Evolutionary conservation across 2,797 vertebrate genomes (phyloP).

Genomic region (Hoplostethus atlanticus): DNA sequence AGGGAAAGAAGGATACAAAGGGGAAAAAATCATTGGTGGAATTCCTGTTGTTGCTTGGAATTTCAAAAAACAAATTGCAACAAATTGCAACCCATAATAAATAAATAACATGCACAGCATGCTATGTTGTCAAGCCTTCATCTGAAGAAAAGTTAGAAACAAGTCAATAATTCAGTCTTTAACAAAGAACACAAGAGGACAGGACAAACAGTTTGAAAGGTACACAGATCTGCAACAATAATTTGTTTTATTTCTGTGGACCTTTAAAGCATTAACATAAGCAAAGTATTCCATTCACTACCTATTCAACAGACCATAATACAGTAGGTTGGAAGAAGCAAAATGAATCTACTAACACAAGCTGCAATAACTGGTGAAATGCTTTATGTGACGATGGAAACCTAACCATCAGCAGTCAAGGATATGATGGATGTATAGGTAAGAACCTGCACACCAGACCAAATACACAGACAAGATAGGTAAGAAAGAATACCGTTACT

Average conservation of each 20-base stretch:
- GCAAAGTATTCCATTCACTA: background rate
- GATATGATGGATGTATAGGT: background rate
- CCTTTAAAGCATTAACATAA: too few species aligned
- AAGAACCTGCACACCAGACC: background rate
- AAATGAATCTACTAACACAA: background rate
- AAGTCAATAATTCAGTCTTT: background rate
- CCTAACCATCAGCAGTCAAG: background rate
- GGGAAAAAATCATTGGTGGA: slow-evolving; percentile 5
- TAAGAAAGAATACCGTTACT: background rate
- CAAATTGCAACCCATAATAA: background rate
- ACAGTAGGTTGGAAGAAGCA: background rate
- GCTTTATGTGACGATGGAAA: background rate
- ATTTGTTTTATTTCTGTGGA: background rate
- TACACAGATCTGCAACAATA: background rate
- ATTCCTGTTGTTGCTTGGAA: background rate
- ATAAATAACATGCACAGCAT: background rate
- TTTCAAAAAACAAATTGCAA: too few species aligned
- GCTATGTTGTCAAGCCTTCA: background rate
- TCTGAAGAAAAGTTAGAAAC: background rate
- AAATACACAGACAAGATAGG: background rate
- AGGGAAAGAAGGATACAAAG: slow-evolving; percentile 42
- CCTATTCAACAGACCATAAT: background rate
- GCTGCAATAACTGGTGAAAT: background rate
- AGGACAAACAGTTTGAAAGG: background rate
- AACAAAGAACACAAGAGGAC: background rate